Evolutionary conservation across 2,797 vertebrate genomes (phyloP).

Genomic region (Urocyon cinereoargenteus): DNA sequence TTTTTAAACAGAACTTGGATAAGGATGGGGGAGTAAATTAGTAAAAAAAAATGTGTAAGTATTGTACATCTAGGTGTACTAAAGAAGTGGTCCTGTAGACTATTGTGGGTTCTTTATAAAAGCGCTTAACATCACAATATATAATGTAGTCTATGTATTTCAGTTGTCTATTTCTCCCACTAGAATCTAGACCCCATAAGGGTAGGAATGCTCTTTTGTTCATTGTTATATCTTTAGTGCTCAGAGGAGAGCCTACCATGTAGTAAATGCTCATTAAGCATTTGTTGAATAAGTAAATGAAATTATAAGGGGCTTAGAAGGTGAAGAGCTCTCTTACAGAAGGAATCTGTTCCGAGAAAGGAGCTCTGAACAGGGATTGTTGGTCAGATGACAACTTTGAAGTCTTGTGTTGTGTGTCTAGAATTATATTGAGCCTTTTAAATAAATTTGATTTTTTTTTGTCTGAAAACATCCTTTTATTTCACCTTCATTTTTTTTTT

Average conservation of each 20-base stretch:
- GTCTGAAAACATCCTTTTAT: too few species aligned
- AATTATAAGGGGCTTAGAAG: neutral
- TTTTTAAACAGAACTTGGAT: constrained; percentile 11
- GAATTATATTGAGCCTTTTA: neutral
- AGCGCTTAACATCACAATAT: neutral
- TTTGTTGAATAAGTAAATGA: neutral
- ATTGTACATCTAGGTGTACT: neutral
- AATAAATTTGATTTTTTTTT: neutral
- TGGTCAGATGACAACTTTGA: neutral
- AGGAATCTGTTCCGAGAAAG: constrained; percentile 10
- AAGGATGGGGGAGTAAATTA: neutral
- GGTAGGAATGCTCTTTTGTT: neutral
- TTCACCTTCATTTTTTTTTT: too few species aligned
- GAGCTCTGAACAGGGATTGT: neutral
- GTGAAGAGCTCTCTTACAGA: neutral
- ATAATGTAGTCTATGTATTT: neutral
- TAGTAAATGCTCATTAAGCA: neutral
- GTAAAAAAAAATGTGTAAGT: neutral
- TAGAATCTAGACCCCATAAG: neutral
- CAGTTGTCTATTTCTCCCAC: neutral
- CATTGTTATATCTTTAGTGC: neutral
- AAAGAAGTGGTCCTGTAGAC: neutral
- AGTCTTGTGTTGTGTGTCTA: neutral
- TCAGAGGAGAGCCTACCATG: neutral
- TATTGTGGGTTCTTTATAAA: neutral